Base-by-base conservation (phyloP, 2,888 invertebrate genomes). In the Lasioglossum figueresi region DNA sequence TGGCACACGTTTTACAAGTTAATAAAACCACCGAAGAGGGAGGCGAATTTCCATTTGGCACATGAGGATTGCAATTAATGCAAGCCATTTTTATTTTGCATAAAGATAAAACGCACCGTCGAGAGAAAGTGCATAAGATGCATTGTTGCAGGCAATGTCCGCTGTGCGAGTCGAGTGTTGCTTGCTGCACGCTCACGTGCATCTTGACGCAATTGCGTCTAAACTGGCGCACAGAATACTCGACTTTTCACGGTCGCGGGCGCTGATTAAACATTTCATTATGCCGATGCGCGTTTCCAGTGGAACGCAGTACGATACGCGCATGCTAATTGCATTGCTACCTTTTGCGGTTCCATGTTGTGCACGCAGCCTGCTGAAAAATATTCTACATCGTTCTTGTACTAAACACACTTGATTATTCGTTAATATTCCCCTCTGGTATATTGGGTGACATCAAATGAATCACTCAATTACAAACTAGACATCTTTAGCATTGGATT, bases 181-280 rank as follows among this genome's bases (percentile, higher is more conserved):
- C 56, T 8, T n/a, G 43, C n/a, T 66, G 48, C 70, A 52, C 66
- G 40, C 19, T 40, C 66, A 37, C 73, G 48, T 80, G 75, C 68
- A 75, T 80, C 75, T 80, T 75, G 75, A 68, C 19, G 75, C 80
- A 80, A 75, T 68, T 80, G 80, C 68, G 52, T 43, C 40, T 75
- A 52, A 48, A 80, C 45, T 70, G 66, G 23, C 43, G 79, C 79
- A 73, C 37, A 48, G 63, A 45, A 73, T 73, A 59, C 63, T 66
- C 73, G 43, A 72, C 34, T 73, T 79, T 79, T 79, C 79, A 79
- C 45, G 79, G 79, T 73, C 79, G 63, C 45, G 45, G n/a, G n/a
- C 48, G 79, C 40, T 73, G 79, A 79, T 73, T 79, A 79, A 79
- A 66, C 79, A 72, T 79, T 73, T 79, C 73, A 79, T 79, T 79